Conservation (phyloP, 1,140 invertebrate species). For the Trichonephila inaurata region DNA sequence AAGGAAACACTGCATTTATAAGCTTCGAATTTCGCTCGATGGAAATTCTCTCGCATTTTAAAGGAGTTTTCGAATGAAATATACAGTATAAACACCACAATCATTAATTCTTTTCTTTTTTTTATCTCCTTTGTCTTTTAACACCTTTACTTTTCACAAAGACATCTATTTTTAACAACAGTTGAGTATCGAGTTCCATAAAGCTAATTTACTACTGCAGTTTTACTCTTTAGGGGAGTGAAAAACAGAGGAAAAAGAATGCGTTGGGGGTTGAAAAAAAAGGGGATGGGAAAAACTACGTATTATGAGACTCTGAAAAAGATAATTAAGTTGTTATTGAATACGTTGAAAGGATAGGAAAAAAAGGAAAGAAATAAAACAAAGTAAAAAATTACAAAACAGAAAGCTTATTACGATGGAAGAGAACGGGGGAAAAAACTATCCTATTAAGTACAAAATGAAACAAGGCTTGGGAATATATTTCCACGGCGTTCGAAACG, state of each 20-base stretch:
- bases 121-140: background rate
- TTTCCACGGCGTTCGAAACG: slow-evolving; percentile 11
- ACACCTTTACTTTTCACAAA: slow-evolving; percentile 12
- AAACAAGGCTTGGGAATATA: slow-evolving; percentile 68
- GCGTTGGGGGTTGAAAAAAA: background rate
- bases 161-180: slow-evolving; percentile 60
- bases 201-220: slow-evolving; percentile 55
- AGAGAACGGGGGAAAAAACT: background rate
- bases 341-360: slow-evolving; percentile 45
- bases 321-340: slow-evolving; percentile 74
- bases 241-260: background rate
- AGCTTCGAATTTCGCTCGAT: slow-evolving; percentile 25
- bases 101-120: slow-evolving; percentile 33
- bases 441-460: slow-evolving; percentile 70
- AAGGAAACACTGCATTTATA: slow-evolving; percentile 25
- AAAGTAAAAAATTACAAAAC: slow-evolving; percentile 38
- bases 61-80: background rate
- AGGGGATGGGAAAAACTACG: background rate
- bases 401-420: slow-evolving; percentile 64
- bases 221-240: background rate
- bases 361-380: slow-evolving; percentile 16
- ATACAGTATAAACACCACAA: background rate
- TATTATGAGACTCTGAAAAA: slow-evolving; percentile 68
- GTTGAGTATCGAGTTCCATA: slow-evolving; percentile 32
- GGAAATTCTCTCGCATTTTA: background rate